A percentile compares a stretch with the other conserved stretches of the same genome.
These are phyloP conservation scores for Bemisia tabaci DNA, from an alignment of 1,140 invertebrate genomes.

Conservation along the genomic window DNA sequence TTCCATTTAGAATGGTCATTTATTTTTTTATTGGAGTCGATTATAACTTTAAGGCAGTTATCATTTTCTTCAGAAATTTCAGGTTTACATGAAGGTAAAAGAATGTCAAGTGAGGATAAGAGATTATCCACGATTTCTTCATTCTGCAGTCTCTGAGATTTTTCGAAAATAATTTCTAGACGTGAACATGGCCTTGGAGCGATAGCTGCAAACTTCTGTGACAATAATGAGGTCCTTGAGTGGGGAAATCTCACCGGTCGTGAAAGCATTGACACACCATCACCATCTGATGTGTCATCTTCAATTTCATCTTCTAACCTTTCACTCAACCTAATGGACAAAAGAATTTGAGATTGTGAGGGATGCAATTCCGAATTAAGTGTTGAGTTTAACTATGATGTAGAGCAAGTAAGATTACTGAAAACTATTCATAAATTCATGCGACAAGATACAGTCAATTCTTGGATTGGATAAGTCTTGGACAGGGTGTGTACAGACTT, in stretches of 20 bases:
- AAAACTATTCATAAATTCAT: too few relatives aligned
- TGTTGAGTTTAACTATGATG: too few relatives aligned
- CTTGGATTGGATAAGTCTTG: too few relatives aligned
- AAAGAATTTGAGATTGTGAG: too few relatives aligned
- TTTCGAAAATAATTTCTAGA: neutral
- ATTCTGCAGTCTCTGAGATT: neutral
- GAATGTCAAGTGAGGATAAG: neutral
- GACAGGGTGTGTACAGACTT: too few relatives aligned
- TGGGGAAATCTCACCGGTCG: neutral
- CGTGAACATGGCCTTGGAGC: neutral
- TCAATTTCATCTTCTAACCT: neutral
- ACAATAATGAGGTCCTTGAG: neutral
- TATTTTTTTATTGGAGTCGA: neutral
- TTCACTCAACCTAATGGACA: neutral
- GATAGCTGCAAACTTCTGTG: neutral
- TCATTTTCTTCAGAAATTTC: neutral
- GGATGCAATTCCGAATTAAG: too few relatives aligned
- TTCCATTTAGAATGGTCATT: neutral
- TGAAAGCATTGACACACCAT: neutral
- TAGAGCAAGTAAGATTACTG: too few relatives aligned
- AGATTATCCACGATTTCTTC: neutral
- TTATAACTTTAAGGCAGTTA: neutral
- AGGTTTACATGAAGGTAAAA: neutral
- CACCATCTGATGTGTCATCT: neutral
- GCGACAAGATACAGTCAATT: too few relatives aligned